Percentiles rank a stretch among this genome's conserved stretches.
phyloP scores from a whole-genome alignment of 2,797 vertebrate genomes.

The Hyperoplus immaculatus region DNA sequence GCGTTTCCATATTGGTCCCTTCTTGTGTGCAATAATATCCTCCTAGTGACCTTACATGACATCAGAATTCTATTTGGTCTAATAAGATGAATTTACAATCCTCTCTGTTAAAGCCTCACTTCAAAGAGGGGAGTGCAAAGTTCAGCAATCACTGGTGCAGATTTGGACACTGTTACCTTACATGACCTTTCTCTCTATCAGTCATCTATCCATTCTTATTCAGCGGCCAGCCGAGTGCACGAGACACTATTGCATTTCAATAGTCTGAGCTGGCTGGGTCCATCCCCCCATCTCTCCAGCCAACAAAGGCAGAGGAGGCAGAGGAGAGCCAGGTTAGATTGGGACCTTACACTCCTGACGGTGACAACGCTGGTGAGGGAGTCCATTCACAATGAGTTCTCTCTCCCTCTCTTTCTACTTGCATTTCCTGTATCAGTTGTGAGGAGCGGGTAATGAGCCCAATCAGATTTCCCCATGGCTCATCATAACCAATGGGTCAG shows the following conservation, averaged over 20 bases:
- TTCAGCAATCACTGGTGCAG: constrained; percentile 27
- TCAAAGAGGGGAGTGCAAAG: constrained; percentile 26
- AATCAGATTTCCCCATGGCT: constrained; percentile 82
- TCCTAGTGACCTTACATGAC: constrained; percentile 6
- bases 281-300: constrained; percentile 43
- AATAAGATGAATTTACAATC: constrained; percentile 15
- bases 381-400: constrained; percentile 72
- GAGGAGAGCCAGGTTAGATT: constrained; percentile 71
- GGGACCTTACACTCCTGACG: constrained; percentile 68
- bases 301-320: constrained; percentile 59
- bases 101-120: constrained; percentile 14
- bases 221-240: constrained; percentile 50
- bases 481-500: constrained; percentile 84
- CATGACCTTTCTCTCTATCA: constrained; percentile 72
- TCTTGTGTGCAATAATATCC: neutral
- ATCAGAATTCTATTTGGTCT: neutral
- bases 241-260: constrained; percentile 71
- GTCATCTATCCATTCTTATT: constrained; percentile 67
- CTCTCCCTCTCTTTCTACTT: constrained; percentile 42
- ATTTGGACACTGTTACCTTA: constrained; percentile 53
- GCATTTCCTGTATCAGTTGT: constrained; percentile 70
- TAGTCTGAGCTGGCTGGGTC: constrained; percentile 57
- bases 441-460: constrained; percentile 85
- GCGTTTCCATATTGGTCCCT: neutral
- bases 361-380: constrained; percentile 56